These are phyloP conservation scores for Tinea pellionella DNA, from an alignment of 2,888 invertebrate species.

Conservation along the genomic window DNA sequence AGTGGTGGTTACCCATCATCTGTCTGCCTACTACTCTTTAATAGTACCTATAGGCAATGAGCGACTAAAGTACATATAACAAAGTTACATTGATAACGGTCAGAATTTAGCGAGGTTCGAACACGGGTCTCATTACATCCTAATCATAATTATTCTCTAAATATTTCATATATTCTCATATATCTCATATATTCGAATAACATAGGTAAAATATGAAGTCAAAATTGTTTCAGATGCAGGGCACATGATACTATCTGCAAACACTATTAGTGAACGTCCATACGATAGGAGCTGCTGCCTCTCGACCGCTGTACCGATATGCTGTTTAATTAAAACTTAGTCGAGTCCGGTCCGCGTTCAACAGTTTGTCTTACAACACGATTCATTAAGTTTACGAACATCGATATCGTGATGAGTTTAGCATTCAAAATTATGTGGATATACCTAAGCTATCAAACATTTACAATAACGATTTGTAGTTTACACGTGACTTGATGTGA, in stretches of 20 bases:
- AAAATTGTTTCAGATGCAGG: not conserved
- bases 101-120: too few species aligned
- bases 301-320: constrained; percentile 33
- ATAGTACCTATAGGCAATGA: too few species aligned
- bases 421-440: constrained; percentile 24
- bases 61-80: too few species aligned
- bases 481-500: too few species aligned
- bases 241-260: constrained; percentile 16
- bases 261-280: constrained; percentile 44
- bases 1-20: too few species aligned
- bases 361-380: constrained; percentile 54
- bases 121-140: too few species aligned
- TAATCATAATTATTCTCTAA: too few species aligned
- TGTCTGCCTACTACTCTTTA: too few species aligned
- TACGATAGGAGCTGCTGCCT: constrained; percentile 27
- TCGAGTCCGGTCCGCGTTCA: constrained; percentile 31
- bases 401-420: constrained; percentile 33
- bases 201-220: not conserved
- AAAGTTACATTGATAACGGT: too few species aligned
- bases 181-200: too few species aligned
- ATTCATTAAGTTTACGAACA: constrained; percentile 52
- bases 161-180: too few species aligned
- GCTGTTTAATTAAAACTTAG: constrained; percentile 60
- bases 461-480: too few species aligned
- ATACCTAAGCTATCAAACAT: not conserved